phyloP scores from a whole-genome alignment of 2,113 vertebrate genomes.

The Hippocampus barbouri region DNA sequence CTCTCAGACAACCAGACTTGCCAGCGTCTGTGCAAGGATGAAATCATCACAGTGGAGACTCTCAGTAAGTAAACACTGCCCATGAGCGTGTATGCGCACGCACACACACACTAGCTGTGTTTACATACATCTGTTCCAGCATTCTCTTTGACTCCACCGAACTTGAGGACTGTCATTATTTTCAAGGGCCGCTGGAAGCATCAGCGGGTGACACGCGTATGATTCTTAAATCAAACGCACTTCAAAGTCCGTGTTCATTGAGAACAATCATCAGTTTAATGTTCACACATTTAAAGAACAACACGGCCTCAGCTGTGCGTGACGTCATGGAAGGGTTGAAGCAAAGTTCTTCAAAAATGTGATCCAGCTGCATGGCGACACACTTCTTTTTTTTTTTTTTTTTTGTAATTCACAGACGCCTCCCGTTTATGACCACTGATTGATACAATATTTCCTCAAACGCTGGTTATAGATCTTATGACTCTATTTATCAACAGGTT shows the following conservation, averaged over 20 bases:
- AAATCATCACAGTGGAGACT: constrained; percentile 84
- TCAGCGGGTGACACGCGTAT: neutral
- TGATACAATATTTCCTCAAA: neutral
- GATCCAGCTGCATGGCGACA: neutral
- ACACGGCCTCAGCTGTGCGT: neutral
- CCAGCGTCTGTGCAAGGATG: constrained; percentile 88
- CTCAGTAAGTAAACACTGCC: constrained; percentile 75
- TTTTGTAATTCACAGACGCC: neutral
- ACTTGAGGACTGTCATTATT: constrained; percentile 19
- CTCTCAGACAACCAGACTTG: constrained; percentile 93
- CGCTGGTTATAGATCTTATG: neutral
- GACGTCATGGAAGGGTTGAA: constrained; percentile 4
- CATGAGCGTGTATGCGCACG: neutral
- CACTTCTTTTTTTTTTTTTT: neutral
- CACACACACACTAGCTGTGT: constrained; percentile 9
- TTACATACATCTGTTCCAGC: constrained; percentile 36
- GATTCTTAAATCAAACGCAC: neutral
- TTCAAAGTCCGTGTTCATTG: neutral
- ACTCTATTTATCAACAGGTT: no score
- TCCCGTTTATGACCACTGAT: neutral
- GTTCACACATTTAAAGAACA: neutral
- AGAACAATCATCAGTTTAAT: neutral
- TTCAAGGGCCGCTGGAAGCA: neutral
- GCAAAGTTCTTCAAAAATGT: neutral
- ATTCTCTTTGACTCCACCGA: constrained; percentile 9